Evolutionary conservation across 2,888 invertebrate genomes (phyloP).

Genomic region (Temnothorax unifasciatus): DNA sequence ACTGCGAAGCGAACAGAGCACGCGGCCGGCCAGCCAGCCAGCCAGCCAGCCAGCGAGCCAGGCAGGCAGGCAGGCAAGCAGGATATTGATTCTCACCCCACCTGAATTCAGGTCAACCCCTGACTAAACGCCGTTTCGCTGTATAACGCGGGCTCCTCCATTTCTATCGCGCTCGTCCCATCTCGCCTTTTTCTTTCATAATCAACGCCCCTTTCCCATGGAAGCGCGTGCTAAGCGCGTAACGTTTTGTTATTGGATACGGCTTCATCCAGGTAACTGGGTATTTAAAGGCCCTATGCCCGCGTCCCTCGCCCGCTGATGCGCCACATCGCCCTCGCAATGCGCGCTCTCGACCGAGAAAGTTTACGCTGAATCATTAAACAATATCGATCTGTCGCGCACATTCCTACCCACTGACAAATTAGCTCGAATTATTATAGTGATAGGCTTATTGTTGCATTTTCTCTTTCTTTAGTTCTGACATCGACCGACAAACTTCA

Average conservation of each 20-base stretch:
- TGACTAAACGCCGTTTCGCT: conserved; percentile 84
- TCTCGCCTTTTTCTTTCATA: conserved; percentile 12
- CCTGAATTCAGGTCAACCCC: conserved; percentile 86
- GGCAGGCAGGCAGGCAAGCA: conserved; percentile 49
- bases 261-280: conserved; percentile 63
- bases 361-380: conserved; percentile 50
- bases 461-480: not conserved
- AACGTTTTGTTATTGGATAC: conserved; percentile 60
- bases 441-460: not conserved
- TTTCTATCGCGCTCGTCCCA: conserved; percentile 49
- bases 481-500: not conserved
- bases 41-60: conserved; percentile 34
- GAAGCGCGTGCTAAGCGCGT: not conserved
- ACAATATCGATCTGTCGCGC: conserved; percentile 36
- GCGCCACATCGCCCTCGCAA: not conserved
- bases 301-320: not conserved
- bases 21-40: conserved; percentile 45
- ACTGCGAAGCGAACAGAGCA: conserved; percentile 85
- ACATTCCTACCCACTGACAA: not conserved
- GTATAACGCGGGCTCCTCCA: conserved; percentile 67
- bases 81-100: conserved; percentile 86
- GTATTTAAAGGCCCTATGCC: not conserved
- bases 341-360: conserved; percentile 36
- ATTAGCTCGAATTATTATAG: conserved; percentile 24
- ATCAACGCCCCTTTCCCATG: not conserved